A percentile compares a stretch with the other conserved stretches of the same genome.
Evolutionary conservation across 37 sponge, comb jelly and placozoan species (phyloP).

Genomic region (Hexactinellida sp.): DNA sequence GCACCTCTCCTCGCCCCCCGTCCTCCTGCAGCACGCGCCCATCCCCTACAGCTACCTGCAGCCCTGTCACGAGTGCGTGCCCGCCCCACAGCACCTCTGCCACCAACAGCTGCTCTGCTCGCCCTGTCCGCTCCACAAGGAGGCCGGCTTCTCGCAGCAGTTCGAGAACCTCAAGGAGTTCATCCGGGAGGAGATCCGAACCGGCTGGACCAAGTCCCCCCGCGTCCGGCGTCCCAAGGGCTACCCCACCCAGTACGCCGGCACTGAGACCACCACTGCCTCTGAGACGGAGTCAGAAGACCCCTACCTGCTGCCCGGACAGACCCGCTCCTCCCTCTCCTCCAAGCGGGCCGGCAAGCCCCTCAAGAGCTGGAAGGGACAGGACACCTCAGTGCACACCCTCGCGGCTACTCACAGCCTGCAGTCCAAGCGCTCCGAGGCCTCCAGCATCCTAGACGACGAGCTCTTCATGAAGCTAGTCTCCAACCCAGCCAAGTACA

Average conservation of each 20-base stretch:
- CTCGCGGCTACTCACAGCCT: constrained; percentile 16
- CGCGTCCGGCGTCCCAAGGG: background rate
- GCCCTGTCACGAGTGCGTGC: background rate
- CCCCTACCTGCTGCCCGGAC: background rate
- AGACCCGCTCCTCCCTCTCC: background rate
- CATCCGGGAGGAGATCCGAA: background rate
- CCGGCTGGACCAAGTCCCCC: background rate
- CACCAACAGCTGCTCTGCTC: background rate
- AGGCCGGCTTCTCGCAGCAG: background rate
- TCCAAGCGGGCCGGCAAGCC: background rate
- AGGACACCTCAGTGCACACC: background rate
- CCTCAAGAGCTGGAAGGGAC: background rate
- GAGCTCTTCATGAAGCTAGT: background rate
- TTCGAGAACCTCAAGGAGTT: constrained; percentile 1
- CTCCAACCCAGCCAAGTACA: constrained; percentile 16
- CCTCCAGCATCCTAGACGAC: background rate
- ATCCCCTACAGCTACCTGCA: background rate
- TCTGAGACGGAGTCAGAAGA: constrained; percentile 11
- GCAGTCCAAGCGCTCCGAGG: background rate
- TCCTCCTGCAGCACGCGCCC: background rate
- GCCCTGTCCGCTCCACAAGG: background rate
- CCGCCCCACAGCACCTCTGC: background rate
- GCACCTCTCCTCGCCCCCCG: background rate
- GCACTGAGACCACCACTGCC: background rate
- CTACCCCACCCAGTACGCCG: background rate